These are phyloP conservation scores for Odontamblyopus rebecca DNA, from an alignment of 2,797 vertebrate species.

Conservation along the genomic window DNA sequence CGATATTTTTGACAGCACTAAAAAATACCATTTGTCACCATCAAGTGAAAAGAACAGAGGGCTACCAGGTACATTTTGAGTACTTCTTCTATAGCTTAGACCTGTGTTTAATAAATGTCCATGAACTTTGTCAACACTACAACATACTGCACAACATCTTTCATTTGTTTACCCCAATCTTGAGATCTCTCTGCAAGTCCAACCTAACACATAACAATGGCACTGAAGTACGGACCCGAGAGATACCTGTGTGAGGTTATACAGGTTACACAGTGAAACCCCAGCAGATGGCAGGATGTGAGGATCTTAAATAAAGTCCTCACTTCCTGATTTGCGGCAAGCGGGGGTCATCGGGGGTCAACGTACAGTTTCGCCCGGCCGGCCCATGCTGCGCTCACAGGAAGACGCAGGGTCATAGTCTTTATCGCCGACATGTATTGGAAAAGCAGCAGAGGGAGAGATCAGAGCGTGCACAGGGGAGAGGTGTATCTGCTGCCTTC, in stretches of 20 bases:
- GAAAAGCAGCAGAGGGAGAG: slow-evolving; percentile 58
- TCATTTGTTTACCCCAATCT: slow-evolving; percentile 19
- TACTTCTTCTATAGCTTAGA: not conserved
- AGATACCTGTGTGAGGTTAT: slow-evolving; percentile 18
- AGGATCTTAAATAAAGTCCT: slow-evolving; percentile 55
- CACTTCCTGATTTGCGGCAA: slow-evolving; percentile 45
- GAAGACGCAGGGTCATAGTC: slow-evolving; percentile 58
- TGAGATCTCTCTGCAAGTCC: slow-evolving; percentile 28
- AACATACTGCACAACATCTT: not conserved
- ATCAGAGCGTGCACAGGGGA: slow-evolving; percentile 51
- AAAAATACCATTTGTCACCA: not conserved
- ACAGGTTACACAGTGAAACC: slow-evolving; percentile 30
- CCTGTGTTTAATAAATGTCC: not conserved
- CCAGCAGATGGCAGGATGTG: slow-evolving; percentile 63
- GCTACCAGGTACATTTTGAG: no score
- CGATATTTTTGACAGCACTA: no score
- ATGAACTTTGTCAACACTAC: not conserved
- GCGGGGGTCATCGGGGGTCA: slow-evolving; percentile 61
- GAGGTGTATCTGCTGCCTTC: slow-evolving; percentile 55
- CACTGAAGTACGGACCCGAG: slow-evolving; percentile 10
- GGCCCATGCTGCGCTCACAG: slow-evolving; percentile 43
- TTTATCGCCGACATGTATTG: slow-evolving; percentile 66
- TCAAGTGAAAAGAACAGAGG: not conserved
- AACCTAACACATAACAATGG: not conserved
- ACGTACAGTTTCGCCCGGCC: slow-evolving; percentile 50